A percentile compares a stretch with the other conserved stretches of the same genome.
These are phyloP conservation scores for Gymnarchus niloticus DNA, from an alignment of 2,113 vertebrate genomes.

Conservation along the genomic window DNA sequence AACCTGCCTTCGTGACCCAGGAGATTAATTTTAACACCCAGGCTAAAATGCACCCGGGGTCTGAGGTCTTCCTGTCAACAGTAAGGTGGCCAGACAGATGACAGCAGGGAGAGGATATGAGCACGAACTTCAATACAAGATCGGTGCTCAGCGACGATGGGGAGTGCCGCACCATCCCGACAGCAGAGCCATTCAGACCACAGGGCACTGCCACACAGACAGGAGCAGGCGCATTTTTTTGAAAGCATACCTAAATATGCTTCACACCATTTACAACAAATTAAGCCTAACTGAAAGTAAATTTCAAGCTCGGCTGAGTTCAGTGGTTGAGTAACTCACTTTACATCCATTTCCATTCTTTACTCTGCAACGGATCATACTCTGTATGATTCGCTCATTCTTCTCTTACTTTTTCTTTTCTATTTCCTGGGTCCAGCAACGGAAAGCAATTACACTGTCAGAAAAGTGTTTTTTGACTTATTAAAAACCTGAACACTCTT, in stretches of 20 bases:
- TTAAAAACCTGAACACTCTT: slow-evolving; percentile 81
- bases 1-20: not conserved
- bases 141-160: slow-evolving; percentile 58
- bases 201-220: slow-evolving; percentile 53
- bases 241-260: slow-evolving; percentile 80
- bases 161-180: slow-evolving; percentile 52
- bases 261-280: slow-evolving; percentile 96
- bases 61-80: not conserved
- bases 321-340: slow-evolving; percentile 83
- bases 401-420: slow-evolving; percentile 47
- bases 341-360: slow-evolving; percentile 93
- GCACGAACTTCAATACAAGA: slow-evolving; percentile 59
- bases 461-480: slow-evolving; percentile 92
- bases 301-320: slow-evolving; percentile 94
- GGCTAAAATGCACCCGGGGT: not conserved
- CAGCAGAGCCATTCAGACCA: slow-evolving; percentile 63
- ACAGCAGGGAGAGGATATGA: slow-evolving; percentile 42
- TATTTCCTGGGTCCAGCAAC: slow-evolving; percentile 62
- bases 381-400: slow-evolving; percentile 77
- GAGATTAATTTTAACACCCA: not conserved
- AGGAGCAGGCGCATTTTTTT: slow-evolving; percentile 35
- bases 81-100: not conserved
- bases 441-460: slow-evolving; percentile 94
- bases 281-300: slow-evolving; percentile 95
- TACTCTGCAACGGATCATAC: slow-evolving; percentile 77